A percentile compares a stretch with the other conserved stretches of the same genome.
phyloP scores from a whole-genome alignment of 2,888 invertebrate genomes.

The Deilephila elpenor region DNA sequence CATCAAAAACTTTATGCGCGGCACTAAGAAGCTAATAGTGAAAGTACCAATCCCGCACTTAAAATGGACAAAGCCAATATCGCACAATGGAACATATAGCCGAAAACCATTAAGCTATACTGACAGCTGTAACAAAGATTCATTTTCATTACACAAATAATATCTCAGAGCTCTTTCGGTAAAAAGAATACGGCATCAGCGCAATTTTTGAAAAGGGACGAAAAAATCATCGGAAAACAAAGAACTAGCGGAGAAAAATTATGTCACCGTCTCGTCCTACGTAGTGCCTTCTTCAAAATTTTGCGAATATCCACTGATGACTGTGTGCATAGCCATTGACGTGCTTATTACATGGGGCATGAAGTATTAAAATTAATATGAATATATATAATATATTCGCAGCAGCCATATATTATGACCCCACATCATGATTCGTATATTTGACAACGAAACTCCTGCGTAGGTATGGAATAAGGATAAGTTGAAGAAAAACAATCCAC shows the following conservation, averaged over 20 bases:
- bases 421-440: too few relatives aligned
- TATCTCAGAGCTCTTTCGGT: slow-evolving; percentile 15
- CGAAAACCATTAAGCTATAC: not conserved
- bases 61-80: not conserved
- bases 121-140: slow-evolving; percentile 14
- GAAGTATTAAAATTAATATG: not conserved
- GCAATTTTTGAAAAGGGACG: slow-evolving; percentile 15
- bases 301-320: not conserved
- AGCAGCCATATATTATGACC: too few relatives aligned
- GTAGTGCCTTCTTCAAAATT: slow-evolving; percentile 6
- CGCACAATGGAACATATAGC: not conserved
- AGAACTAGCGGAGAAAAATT: slow-evolving; percentile 14
- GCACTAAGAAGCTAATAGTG: too few relatives aligned
- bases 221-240: slow-evolving; percentile 17
- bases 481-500: too few relatives aligned
- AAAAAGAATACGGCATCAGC: slow-evolving; percentile 21
- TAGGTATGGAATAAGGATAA: too few relatives aligned
- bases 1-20: too few relatives aligned
- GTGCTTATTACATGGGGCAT: slow-evolving; percentile 7
- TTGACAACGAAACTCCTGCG: too few relatives aligned
- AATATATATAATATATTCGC: too few relatives aligned
- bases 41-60: too few relatives aligned
- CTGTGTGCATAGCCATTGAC: not conserved
- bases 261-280: slow-evolving; percentile 19
- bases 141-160: slow-evolving; percentile 26